Conservation (phyloP, 2,113 vertebrate genomes). For the Catagonus wagneri region DNA sequence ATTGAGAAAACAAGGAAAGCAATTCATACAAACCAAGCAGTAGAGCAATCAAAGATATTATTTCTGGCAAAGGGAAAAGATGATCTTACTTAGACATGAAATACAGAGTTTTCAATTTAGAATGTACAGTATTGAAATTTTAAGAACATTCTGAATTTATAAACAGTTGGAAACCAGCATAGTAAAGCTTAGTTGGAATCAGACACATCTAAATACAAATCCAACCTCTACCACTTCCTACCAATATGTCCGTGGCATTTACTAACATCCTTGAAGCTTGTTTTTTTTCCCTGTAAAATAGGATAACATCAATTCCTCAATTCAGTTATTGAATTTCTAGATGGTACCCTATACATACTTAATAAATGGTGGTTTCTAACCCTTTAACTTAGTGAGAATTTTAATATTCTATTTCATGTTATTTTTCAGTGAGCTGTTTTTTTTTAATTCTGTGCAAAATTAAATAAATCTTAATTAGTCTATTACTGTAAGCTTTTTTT, state of each 20-base stretch:
- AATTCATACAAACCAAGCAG: background rate
- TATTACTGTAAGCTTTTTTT: constrained; percentile 37
- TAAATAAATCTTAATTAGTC: constrained; percentile 35
- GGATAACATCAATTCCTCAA: background rate
- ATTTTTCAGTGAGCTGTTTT: background rate
- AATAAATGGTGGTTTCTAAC: background rate
- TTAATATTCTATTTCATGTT: constrained; percentile 7
- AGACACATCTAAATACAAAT: background rate
- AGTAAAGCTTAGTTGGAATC: constrained; percentile 26
- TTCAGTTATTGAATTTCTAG: background rate
- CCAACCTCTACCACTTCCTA: background rate
- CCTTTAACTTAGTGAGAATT: background rate
- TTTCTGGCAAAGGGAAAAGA: constrained; percentile 39
- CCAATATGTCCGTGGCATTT: background rate
- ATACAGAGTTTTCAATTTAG: background rate
- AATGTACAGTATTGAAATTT: background rate
- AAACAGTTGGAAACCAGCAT: constrained; percentile 37
- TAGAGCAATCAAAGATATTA: constrained; percentile 49
- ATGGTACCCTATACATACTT: background rate
- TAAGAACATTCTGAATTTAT: constrained; percentile 21
- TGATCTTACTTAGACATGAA: constrained; percentile 56
- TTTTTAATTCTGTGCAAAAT: constrained; percentile 26
- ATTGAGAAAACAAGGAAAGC: constrained; percentile 26
- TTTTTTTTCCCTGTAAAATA: constrained; percentile 1
- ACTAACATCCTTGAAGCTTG: background rate